A percentile compares a stretch with the other conserved stretches of the same genome.
phyloP scores from a whole-genome alignment of 2,113 vertebrate species.

The Gymnorhina tibicen region DNA sequence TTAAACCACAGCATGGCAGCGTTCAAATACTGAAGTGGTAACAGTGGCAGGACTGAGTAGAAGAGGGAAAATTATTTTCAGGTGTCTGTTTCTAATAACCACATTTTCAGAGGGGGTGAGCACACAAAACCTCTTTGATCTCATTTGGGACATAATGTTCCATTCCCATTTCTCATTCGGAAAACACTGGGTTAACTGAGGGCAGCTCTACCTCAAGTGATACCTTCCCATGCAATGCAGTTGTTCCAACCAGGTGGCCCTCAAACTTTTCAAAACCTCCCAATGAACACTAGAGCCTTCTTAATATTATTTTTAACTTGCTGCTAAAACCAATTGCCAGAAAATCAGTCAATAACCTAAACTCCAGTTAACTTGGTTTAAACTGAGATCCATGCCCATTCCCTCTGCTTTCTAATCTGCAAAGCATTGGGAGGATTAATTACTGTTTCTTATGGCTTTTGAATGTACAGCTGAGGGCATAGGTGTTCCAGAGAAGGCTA shows the following conservation, averaged over 20 bases:
- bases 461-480: background rate
- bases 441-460: background rate
- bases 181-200: background rate
- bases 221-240: background rate
- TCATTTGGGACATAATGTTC: background rate
- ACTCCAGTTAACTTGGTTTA: background rate
- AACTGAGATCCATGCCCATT: background rate
- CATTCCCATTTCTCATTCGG: background rate
- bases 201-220: background rate
- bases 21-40: background rate
- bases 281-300: background rate
- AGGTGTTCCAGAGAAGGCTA: background rate
- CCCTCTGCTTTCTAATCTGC: background rate
- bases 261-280: background rate
- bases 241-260: background rate
- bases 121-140: background rate
- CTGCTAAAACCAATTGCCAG: background rate
- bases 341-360: background rate
- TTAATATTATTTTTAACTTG: background rate
- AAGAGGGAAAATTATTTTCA: background rate
- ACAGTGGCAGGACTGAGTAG: background rate
- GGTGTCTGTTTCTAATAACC: background rate
- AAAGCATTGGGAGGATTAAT: background rate
- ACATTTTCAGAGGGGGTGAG: background rate
- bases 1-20: background rate